These are phyloP conservation scores for Melolontha melolontha DNA, from an alignment of 2,888 invertebrate genomes.

Conservation along the genomic window DNA sequence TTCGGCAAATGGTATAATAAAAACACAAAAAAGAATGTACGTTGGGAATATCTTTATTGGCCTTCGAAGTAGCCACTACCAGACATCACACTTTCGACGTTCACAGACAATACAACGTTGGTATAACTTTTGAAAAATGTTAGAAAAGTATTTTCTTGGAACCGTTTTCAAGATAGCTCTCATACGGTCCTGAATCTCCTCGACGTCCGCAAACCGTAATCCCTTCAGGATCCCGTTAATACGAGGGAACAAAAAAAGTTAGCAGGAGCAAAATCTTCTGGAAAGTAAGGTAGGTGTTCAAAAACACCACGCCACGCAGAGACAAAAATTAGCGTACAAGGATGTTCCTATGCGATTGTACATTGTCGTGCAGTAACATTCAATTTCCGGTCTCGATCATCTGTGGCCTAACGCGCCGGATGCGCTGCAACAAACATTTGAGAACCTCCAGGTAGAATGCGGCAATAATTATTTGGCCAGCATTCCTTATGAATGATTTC, in stretches of 20 bases:
- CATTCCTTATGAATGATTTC: background rate
- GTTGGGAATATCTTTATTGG: no score
- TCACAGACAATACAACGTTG: background rate
- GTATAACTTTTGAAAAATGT: slow-evolving; percentile 6
- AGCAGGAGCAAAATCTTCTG: no score
- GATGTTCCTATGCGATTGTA: no score
- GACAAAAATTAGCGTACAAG: no score
- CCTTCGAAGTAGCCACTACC: no score
- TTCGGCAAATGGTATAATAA: slow-evolving; percentile 4
- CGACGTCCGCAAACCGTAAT: slow-evolving; percentile 2
- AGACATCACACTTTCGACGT: background rate
- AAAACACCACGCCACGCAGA: background rate
- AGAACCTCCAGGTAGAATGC: no score
- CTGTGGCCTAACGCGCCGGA: no score
- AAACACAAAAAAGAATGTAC: background rate
- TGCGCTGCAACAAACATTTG: no score
- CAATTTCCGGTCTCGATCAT: no score
- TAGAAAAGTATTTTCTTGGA: slow-evolving; percentile 1
- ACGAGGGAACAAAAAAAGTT: no score
- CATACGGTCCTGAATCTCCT: slow-evolving; percentile 8
- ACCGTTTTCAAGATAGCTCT: slow-evolving; percentile 7
- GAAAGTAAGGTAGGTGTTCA: slow-evolving; percentile 3
- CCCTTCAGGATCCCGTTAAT: background rate
- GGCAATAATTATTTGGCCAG: no score
- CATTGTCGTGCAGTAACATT: no score